phyloP scores from a whole-genome alignment of 2,888 invertebrate species.

The Rhaphigaster nebulosa region DNA sequence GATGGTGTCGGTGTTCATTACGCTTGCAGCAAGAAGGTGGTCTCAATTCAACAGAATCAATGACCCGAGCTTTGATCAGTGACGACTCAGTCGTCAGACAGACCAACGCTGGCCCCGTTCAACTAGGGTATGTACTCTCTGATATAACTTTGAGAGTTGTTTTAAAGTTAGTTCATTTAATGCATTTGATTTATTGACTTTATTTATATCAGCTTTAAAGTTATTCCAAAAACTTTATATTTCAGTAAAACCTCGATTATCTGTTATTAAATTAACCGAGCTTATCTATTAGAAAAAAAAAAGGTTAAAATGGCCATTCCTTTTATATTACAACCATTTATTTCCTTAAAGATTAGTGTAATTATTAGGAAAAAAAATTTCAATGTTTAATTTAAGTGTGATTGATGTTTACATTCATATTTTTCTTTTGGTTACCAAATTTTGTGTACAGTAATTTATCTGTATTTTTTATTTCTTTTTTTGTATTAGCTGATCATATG shows the following conservation, averaged over 20 bases:
- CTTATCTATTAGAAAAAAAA: neutral
- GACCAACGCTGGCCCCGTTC: conserved; percentile 88
- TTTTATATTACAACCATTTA: neutral
- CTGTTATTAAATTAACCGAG: neutral
- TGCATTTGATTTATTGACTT: conserved; percentile 4
- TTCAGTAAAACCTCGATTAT: neutral
- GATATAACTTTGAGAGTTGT: conserved; percentile 52
- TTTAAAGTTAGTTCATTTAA: conserved; percentile 46
- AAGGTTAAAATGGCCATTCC: neutral
- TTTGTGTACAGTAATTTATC: neutral
- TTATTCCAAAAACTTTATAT: neutral
- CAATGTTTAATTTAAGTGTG: too few species aligned
- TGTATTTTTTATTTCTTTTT: too few species aligned
- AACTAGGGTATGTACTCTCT: conserved; percentile 91
- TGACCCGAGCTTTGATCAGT: conserved; percentile 95
- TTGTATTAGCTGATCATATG: neutral
- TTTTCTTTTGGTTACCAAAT: neutral
- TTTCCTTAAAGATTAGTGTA: neutral
- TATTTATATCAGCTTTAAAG: conserved; percentile 1
- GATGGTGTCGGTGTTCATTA: conserved; percentile 63
- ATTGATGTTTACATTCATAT: neutral
- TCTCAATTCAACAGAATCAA: conserved; percentile 92
- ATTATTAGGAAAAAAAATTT: neutral
- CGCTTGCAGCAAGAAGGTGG: conserved; percentile 85
- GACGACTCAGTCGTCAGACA: conserved; percentile 88